Evolutionary conservation across 2,797 vertebrate species (phyloP), one percentile per base, ranked within the genome.

Genomic region (Falco columbarius): DNA sequence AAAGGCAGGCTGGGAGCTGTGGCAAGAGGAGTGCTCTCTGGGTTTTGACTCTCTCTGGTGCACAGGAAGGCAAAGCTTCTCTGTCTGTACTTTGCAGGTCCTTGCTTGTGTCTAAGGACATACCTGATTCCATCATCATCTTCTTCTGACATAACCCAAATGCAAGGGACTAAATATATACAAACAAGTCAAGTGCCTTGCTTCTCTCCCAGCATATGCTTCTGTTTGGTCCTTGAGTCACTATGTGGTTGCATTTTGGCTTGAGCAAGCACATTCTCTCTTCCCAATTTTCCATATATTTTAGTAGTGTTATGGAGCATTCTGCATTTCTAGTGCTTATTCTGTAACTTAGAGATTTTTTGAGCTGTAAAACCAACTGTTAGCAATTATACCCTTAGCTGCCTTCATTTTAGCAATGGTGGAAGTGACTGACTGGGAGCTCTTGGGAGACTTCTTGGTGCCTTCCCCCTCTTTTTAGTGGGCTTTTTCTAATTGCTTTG

Each of bases 161-260:
- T 42, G 4, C n/a, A 38, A 76, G 20, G 14, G 29, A n/a, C 16
- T 73, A 66, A 66, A n/a, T 71, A 56, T 4, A 2, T 20, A 29
- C 1, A 1, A 93, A 42, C 3, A 58, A 52, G 18, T 17, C 17
- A 44, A 36, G 12, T 12, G 38, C 30, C 38, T 46, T 3, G 0
- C 8, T 75, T 49, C 21, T 88, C 15, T 63, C 52, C 29, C 27
- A 58, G 26, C 0, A 2, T 5, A 22, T 2, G 4, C 11, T 81
- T 80, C 27, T 21, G 1, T 55, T 89, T 61, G 18, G 19, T 55
- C 12, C 63, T 65, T 49, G 40, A 71, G 19, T 74, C 56, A 40
- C 38, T 52, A 38, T 1, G 1, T 8, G 32, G 9, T 56, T 73
- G 40, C 22, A 42, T 76, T 91, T 89, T 72, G n/a, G 22, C 24